A percentile compares a stretch with the other conserved stretches of the same genome.
These are phyloP conservation scores for Saccostrea glomerata DNA, from an alignment of 1,140 invertebrate species.

Conservation along the genomic window DNA sequence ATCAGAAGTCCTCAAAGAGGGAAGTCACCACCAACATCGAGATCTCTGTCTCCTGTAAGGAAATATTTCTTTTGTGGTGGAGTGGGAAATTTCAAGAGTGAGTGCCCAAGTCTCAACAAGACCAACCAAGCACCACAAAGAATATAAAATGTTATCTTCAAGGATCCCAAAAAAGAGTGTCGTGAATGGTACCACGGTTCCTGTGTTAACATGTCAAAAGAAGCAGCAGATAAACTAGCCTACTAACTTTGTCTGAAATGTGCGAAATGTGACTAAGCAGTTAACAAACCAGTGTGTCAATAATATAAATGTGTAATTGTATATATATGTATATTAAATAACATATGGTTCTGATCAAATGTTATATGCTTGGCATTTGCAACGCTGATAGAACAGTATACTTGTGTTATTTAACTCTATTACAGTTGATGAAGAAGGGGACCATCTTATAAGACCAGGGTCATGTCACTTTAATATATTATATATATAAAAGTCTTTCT, in stretches of 20 bases:
- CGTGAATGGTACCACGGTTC: slow-evolving; percentile 24
- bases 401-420: background rate
- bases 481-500: no score
- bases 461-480: background rate
- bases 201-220: background rate
- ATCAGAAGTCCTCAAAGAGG: no score
- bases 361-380: background rate
- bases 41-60: background rate
- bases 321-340: no score
- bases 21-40: no score
- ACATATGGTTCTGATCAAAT: background rate
- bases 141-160: background rate
- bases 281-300: background rate
- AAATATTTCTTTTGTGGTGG: background rate
- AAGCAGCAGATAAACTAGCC: slow-evolving; percentile 2
- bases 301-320: background rate
- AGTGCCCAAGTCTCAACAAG: background rate
- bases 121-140: background rate
- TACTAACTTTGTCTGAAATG: background rate
- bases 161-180: background rate
- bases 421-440: background rate
- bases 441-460: background rate
- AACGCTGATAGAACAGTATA: background rate
- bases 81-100: background rate
- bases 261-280: background rate